These are phyloP conservation scores for Periparus ater DNA, from an alignment of 2,797 vertebrate species.

Conservation along the genomic window DNA sequence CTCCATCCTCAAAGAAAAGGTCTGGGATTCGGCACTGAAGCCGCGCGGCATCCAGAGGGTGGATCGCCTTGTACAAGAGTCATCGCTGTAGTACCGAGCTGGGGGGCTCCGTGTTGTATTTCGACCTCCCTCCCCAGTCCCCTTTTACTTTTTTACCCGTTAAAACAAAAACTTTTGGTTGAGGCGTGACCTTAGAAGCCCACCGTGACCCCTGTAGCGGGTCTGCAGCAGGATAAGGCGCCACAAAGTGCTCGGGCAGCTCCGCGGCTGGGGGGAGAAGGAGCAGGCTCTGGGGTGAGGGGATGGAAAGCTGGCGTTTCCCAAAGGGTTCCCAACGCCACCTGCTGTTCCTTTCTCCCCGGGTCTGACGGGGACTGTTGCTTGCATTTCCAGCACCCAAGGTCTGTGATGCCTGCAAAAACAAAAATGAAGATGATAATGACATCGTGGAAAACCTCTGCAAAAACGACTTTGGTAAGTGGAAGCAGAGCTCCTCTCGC, in stretches of 20 bases:
- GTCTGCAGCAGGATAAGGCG: neutral
- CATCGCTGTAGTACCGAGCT: neutral
- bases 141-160: neutral
- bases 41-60: neutral
- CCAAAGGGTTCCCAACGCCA: slow-evolving; percentile 51
- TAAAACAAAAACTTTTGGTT: neutral
- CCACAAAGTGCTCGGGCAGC: neutral
- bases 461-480: slow-evolving; percentile 98
- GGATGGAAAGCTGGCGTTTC: neutral
- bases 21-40: neutral
- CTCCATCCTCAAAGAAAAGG: neutral
- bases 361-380: slow-evolving; percentile 33
- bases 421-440: slow-evolving; percentile 92
- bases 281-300: neutral
- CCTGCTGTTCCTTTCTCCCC: slow-evolving; percentile 65
- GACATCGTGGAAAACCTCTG: slow-evolving; percentile 97
- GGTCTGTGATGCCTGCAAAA: slow-evolving; percentile 95
- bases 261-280: neutral
- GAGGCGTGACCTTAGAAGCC: neutral
- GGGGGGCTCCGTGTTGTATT: neutral
- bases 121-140: neutral
- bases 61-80: neutral
- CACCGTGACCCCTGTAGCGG: neutral
- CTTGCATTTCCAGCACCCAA: slow-evolving; percentile 84
- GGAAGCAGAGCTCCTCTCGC: neutral